Evolutionary conservation across 2,888 invertebrate species (phyloP).

Genomic region (Erpobdella octoculata): DNA sequence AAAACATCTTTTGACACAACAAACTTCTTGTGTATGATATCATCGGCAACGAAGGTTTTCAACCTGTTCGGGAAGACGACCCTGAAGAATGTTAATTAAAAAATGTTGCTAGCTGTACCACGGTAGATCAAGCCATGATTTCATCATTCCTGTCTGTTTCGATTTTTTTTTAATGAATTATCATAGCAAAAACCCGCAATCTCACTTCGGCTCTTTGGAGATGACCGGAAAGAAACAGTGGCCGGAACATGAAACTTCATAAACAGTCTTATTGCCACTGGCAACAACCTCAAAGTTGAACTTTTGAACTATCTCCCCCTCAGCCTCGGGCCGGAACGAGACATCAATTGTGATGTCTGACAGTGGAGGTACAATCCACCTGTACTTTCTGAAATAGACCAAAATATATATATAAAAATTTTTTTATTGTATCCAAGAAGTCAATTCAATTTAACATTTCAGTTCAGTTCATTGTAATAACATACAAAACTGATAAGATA

Average conservation of each 20-base stretch:
- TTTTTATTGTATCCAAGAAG: no score
- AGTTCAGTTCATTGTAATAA: no score
- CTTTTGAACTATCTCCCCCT: slow-evolving; percentile 53
- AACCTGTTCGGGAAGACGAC: slow-evolving; percentile 51
- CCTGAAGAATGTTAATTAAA: no score
- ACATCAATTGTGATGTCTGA: slow-evolving; percentile 47
- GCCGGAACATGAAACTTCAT: slow-evolving; percentile 52
- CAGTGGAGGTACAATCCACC: slow-evolving; percentile 51
- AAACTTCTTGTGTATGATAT: slow-evolving; percentile 52
- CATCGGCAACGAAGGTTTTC: slow-evolving; percentile 47
- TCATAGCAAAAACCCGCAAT: background rate
- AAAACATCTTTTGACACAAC: slow-evolving; percentile 48
- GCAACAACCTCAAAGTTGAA: slow-evolving; percentile 53
- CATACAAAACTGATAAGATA: no score
- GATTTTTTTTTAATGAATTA: background rate
- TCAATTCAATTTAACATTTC: no score
- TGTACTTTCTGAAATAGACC: slow-evolving; percentile 42
- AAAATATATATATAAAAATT: no score
- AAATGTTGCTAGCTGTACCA: background rate
- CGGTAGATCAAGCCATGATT: no score
- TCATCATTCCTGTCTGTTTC: no score
- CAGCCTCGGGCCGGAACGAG: slow-evolving; percentile 50
- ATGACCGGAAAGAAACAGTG: slow-evolving; percentile 52
- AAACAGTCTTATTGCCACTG: slow-evolving; percentile 48
- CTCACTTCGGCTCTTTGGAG: slow-evolving; percentile 51